Conservation (phyloP, 2,113 vertebrate genomes). For the Syngnathus typhle region DNA sequence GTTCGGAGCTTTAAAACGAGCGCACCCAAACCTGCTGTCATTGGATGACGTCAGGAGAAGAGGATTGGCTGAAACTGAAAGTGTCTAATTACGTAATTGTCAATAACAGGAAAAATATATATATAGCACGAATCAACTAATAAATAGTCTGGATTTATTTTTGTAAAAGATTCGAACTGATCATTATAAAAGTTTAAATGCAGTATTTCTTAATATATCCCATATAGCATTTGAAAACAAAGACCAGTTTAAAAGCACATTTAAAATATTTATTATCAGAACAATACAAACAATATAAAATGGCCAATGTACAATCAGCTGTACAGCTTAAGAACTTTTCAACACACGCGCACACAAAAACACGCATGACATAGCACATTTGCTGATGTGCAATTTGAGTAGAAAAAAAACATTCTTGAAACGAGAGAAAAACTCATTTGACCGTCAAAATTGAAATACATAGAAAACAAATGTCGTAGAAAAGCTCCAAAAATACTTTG, state of each 20-base stretch:
- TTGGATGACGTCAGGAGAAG: background rate
- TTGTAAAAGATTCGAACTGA: too few species aligned
- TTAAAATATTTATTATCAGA: conserved; percentile 67
- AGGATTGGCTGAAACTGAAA: conserved; percentile 14
- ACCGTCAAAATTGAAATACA: conserved; percentile 36
- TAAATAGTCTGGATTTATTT: too few species aligned
- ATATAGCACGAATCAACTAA: too few species aligned
- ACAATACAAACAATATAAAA: conserved; percentile 57
- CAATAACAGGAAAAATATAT: background rate
- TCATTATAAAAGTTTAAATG: too few species aligned
- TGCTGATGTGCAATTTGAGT: conserved; percentile 27
- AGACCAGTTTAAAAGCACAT: conserved; percentile 9
- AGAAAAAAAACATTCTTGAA: conserved; percentile 45
- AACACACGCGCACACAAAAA: conserved; percentile 41
- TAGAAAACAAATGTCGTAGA: conserved; percentile 23
- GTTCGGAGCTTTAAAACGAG: background rate
- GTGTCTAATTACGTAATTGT: conserved; percentile 24
- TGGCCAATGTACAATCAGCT: conserved; percentile 22
- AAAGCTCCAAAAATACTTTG: conserved; percentile 8
- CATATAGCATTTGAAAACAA: background rate
- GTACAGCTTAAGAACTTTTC: conserved; percentile 23
- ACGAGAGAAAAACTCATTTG: conserved; percentile 19
- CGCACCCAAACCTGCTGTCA: background rate
- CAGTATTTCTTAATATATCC: too few species aligned
- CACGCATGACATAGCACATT: conserved; percentile 34